phyloP scores from a whole-genome alignment of 2,797 vertebrate genomes.

The Pygocentrus nattereri region DNA sequence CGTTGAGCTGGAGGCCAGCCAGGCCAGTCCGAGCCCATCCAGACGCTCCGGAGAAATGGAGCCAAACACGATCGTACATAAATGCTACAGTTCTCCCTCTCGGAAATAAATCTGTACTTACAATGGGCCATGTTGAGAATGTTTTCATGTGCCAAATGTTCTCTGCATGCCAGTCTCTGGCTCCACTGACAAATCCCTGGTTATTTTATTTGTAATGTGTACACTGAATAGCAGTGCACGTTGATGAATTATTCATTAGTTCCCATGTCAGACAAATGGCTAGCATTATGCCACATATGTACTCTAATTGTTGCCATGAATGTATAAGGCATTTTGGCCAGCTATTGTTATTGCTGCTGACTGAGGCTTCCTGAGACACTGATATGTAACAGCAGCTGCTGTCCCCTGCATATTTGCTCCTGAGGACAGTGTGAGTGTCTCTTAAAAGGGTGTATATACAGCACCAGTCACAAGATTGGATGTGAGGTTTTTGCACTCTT shows the following conservation, averaged over 20 bases:
- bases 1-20: constrained; percentile 17
- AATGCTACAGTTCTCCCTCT: constrained; percentile 24
- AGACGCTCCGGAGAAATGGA: constrained; percentile 10
- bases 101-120: constrained; percentile 25
- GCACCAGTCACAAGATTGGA: neutral
- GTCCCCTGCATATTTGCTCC: neutral
- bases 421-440: neutral
- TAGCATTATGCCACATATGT: neutral
- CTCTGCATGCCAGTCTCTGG: constrained; percentile 1
- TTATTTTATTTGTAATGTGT: neutral
- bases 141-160: neutral
- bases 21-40: constrained; percentile 12
- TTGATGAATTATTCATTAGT: constrained; percentile 8
- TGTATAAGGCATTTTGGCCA: neutral
- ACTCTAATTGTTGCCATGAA: neutral
- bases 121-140: constrained; percentile 2
- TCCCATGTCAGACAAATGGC: neutral
- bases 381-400: neutral
- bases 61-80: constrained; percentile 31
- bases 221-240: neutral
- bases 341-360: neutral
- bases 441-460: neutral
- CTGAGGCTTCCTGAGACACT: neutral
- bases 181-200: neutral
- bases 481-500: no score